phyloP scores from a whole-genome alignment of 2,113 vertebrate genomes.

The Nothocercus nigrocapillus region DNA sequence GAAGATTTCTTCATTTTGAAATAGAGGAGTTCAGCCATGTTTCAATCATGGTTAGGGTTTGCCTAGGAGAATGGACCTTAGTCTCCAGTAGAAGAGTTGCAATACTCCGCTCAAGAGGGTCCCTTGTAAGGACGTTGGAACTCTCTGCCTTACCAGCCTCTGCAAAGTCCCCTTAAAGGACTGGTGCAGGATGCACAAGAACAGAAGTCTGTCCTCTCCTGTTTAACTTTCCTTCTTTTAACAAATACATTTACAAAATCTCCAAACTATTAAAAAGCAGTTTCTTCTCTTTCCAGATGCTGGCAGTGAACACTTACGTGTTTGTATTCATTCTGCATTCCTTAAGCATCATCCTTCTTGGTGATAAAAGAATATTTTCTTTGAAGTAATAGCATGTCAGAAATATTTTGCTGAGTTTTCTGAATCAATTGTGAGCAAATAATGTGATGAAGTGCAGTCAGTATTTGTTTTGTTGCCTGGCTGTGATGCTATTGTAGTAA shows the following conservation, averaged over 20 bases:
- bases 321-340: neutral
- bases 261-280: neutral
- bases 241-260: neutral
- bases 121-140: neutral
- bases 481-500: neutral
- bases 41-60: neutral
- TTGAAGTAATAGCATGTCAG: neutral
- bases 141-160: neutral
- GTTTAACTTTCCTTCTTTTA: neutral
- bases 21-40: neutral
- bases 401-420: neutral
- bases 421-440: constrained; percentile 33
- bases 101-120: neutral
- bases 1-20: neutral
- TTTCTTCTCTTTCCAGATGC: neutral
- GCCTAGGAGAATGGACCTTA: neutral
- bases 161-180: neutral
- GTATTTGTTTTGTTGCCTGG: neutral
- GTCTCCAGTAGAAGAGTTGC: neutral
- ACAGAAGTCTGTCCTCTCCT: neutral
- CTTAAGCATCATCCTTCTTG: neutral
- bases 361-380: neutral
- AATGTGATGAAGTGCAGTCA: neutral
- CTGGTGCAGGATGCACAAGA: neutral
- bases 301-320: neutral